Percentiles rank a stretch among this genome's conserved stretches.
Evolutionary conservation across 2,888 invertebrate genomes (phyloP).

Genomic region (Volucella inanis): DNA sequence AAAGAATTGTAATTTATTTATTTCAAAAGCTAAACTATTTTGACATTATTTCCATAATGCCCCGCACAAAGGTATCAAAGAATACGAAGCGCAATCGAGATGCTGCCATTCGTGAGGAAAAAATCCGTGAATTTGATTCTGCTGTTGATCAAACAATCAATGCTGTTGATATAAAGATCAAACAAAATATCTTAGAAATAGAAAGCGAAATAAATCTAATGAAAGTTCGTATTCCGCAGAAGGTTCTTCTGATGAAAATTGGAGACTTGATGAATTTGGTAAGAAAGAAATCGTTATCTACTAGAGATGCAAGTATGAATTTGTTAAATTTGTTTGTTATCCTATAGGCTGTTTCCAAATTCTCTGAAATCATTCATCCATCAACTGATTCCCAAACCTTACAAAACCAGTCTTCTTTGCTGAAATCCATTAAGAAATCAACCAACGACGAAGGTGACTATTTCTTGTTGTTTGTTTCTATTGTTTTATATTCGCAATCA

Average conservation of each 20-base stretch:
- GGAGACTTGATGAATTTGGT: slow-evolving; percentile 79
- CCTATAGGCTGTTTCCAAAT: slow-evolving; percentile 48
- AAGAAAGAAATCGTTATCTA: background rate
- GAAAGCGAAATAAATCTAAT: slow-evolving; percentile 48
- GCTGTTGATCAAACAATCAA: slow-evolving; percentile 78
- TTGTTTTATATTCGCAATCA: slow-evolving; percentile 15
- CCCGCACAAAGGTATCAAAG: slow-evolving; percentile 82
- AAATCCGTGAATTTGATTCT: slow-evolving; percentile 79
- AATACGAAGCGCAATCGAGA: slow-evolving; percentile 82
- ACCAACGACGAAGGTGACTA: slow-evolving; percentile 67
- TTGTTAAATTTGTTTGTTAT: background rate
- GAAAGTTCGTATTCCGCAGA: slow-evolving; percentile 67
- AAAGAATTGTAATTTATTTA: too few relatives aligned
- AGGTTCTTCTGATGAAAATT: slow-evolving; percentile 79
- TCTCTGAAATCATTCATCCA: slow-evolving; percentile 40
- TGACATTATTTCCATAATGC: slow-evolving; percentile 77
- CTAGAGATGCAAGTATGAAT: background rate
- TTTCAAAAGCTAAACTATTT: background rate
- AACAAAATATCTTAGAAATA: slow-evolving; percentile 58
- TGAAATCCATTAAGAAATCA: slow-evolving; percentile 53
- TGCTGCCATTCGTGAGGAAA: slow-evolving; percentile 81
- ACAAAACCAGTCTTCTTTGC: slow-evolving; percentile 57
- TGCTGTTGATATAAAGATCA: slow-evolving; percentile 77
- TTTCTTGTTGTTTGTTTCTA: background rate
- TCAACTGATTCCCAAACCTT: slow-evolving; percentile 33